These are phyloP conservation scores for Drosophila rhopaloa DNA, from an alignment of 1,140 invertebrate genomes.

Conservation along the genomic window DNA sequence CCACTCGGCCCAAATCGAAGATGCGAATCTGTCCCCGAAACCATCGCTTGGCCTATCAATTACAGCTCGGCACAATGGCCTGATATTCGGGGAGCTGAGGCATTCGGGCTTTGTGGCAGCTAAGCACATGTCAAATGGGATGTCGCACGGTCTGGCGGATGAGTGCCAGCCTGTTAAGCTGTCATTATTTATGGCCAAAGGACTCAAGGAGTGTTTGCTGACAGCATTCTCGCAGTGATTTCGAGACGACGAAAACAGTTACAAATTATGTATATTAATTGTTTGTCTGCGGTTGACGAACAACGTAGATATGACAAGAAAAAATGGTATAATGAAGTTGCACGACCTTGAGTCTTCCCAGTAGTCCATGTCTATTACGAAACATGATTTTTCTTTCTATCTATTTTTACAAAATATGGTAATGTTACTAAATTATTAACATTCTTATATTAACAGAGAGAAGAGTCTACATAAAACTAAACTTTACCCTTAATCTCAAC, in stretches of 20 bases:
- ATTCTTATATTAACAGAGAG: too few species aligned
- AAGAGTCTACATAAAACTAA: too few species aligned
- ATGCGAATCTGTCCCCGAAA: constrained; percentile 41
- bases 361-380: too few species aligned
- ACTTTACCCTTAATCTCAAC: too few species aligned
- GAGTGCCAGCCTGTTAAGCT: constrained; percentile 56
- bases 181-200: constrained; percentile 65
- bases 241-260: constrained; percentile 51
- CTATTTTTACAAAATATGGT: too few species aligned
- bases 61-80: constrained; percentile 46
- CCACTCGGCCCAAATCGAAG: constrained; percentile 46
- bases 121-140: constrained; percentile 67
- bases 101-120: constrained; percentile 54
- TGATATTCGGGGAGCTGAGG: constrained; percentile 5
- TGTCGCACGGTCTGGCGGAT: constrained; percentile 30
- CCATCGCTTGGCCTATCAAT: constrained; percentile 60
- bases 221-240: constrained; percentile 64
- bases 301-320: neutral
- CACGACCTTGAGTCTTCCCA: neutral
- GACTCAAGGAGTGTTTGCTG: constrained; percentile 57
- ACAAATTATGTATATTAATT: constrained; percentile 81
- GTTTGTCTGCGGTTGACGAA: constrained; percentile 41
- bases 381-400: too few species aligned
- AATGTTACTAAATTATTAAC: too few species aligned
- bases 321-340: neutral